Evolutionary conservation across 1,140 invertebrate species (phyloP).

Genomic region (Bacillus rossius): DNA sequence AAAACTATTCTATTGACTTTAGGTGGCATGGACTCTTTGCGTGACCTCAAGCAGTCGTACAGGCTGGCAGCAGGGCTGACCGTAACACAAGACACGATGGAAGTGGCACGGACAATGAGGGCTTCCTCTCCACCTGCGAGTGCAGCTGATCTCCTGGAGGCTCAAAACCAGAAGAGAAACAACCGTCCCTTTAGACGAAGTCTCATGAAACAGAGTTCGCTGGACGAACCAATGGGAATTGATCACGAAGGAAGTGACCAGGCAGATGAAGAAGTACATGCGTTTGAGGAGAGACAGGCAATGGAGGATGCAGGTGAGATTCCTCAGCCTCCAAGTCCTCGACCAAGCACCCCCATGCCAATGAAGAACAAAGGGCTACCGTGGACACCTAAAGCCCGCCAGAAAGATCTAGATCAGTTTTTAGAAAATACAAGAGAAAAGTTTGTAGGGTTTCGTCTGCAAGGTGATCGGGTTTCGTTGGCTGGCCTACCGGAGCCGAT

Average conservation of each 20-base stretch:
- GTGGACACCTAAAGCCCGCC: slow-evolving; percentile 94
- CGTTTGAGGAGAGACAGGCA: slow-evolving; percentile 44
- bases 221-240: slow-evolving; percentile 78
- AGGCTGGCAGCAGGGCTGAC: slow-evolving; percentile 65
- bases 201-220: slow-evolving; percentile 89
- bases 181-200: slow-evolving; percentile 58
- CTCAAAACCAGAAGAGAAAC: slow-evolving; percentile 73
- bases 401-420: slow-evolving; percentile 89
- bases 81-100: slow-evolving; percentile 86
- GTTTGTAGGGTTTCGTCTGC: slow-evolving; percentile 90
- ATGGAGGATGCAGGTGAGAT: slow-evolving; percentile 37
- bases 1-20: slow-evolving; percentile 87
- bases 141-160: slow-evolving; percentile 86
- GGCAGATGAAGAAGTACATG: slow-evolving; percentile 36
- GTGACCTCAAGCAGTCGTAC: slow-evolving; percentile 66
- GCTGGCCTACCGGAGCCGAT: slow-evolving; percentile 92
- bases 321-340: slow-evolving; percentile 45
- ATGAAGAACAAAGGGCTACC: slow-evolving; percentile 58
- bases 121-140: slow-evolving; percentile 92
- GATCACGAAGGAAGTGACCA: slow-evolving; percentile 47
- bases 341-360: slow-evolving; percentile 43
- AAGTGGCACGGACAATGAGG: slow-evolving; percentile 88
- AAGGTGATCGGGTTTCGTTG: slow-evolving; percentile 78
- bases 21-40: slow-evolving; percentile 80
- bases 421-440: slow-evolving; percentile 87